A percentile compares a stretch with the other conserved stretches of the same genome.
These are phyloP conservation scores for Acanthopagrus latus DNA, from an alignment of 2,797 vertebrate genomes.

Conservation along the genomic window DNA sequence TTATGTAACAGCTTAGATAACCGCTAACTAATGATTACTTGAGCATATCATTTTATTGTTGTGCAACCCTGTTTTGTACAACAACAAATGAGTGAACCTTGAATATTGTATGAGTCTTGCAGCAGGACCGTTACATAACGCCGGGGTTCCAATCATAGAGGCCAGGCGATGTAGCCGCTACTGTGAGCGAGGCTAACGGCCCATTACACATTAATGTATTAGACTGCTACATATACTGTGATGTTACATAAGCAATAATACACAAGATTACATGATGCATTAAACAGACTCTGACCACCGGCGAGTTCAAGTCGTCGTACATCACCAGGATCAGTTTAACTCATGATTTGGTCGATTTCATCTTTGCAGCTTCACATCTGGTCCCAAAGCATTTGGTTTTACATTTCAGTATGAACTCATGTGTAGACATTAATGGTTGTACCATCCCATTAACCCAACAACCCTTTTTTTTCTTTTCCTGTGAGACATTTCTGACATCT, in stretches of 20 bases:
- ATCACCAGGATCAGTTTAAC: neutral
- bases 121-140: neutral
- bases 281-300: neutral
- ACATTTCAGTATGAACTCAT: neutral
- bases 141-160: neutral
- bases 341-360: neutral
- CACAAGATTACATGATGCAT: neutral
- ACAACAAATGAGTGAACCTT: neutral
- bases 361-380: neutral
- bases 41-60: neutral
- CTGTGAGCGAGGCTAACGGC: neutral
- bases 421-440: neutral
- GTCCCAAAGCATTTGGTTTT: neutral
- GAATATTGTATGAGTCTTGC: neutral
- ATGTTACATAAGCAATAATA: neutral
- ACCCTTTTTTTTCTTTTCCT: neutral
- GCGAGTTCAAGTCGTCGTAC: neutral
- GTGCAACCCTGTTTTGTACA: neutral
- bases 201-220: neutral
- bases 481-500: neutral
- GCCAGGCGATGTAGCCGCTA: neutral
- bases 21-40: neutral
- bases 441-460: neutral
- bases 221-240: neutral
- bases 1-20: neutral